Conservation (phyloP, 2,113 vertebrate genomes). For the Poeciliopsis occidentalis region DNA sequence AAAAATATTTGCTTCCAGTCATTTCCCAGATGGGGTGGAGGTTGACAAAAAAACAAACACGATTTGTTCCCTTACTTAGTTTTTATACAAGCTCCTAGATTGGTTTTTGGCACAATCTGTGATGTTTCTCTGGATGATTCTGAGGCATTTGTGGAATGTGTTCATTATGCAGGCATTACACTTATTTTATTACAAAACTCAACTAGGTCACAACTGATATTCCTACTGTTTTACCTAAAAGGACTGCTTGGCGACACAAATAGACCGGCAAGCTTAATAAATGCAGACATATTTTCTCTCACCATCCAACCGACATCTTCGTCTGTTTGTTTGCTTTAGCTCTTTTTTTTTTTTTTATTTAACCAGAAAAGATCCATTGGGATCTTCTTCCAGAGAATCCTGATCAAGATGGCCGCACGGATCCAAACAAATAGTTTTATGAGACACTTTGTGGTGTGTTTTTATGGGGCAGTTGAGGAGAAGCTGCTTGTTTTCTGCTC, state of each 20-base stretch:
- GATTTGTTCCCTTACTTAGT: conserved; percentile 13
- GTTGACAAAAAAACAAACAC: conserved; percentile 57
- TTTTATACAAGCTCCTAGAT: conserved; percentile 34
- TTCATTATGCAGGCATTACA: conserved; percentile 12
- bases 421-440: not conserved
- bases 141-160: conserved; percentile 18
- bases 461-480: conserved; percentile 35
- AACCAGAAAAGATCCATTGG: not conserved
- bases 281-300: not conserved
- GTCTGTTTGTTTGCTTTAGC: not conserved
- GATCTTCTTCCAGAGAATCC: conserved; percentile 1
- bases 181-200: not conserved
- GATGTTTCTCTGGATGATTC: conserved; percentile 19
- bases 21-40: conserved; percentile 46
- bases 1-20: conserved; percentile 38
- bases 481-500: conserved; percentile 25
- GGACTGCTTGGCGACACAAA: rapidly evolving
- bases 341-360: not conserved
- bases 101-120: conserved; percentile 11
- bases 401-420: conserved; percentile 5
- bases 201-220: not conserved
- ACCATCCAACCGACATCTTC: not conserved
- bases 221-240: not conserved
- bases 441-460: not conserved
- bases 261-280: not conserved